phyloP scores from a whole-genome alignment of 2,888 invertebrate species.

The Euplagia quadripunctaria region DNA sequence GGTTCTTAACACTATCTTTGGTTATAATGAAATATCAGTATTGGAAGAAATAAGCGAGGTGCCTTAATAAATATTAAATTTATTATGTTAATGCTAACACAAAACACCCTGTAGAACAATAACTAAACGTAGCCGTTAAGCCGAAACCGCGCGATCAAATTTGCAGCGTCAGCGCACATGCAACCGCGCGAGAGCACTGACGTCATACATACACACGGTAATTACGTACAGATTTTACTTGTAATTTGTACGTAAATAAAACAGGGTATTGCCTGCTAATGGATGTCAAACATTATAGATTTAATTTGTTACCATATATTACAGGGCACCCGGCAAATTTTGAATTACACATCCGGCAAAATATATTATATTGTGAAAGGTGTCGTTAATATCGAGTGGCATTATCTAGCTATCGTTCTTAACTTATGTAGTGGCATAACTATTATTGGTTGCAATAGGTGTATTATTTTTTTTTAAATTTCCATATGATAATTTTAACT shows the following conservation, averaged over 20 bases:
- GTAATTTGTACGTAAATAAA: constrained; percentile 8
- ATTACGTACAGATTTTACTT: constrained; percentile 20
- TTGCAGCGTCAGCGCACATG: constrained; percentile 82
- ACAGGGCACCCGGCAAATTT: background rate
- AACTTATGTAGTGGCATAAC: no score
- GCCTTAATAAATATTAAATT: background rate
- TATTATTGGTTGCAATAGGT: no score
- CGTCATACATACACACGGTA: constrained; percentile 34
- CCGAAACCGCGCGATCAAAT: constrained; percentile 84
- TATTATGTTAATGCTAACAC: background rate
- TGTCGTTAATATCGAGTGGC: no score
- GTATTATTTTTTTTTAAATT: no score
- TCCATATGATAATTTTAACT: no score
- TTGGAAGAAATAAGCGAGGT: background rate
- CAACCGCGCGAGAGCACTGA: constrained; percentile 56
- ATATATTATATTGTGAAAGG: no score
- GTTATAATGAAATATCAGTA: background rate
- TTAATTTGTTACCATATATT: background rate
- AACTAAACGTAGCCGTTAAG: constrained; percentile 78
- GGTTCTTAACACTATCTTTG: background rate
- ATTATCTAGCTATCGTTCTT: no score
- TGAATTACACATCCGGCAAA: no score
- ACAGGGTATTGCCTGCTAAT: background rate
- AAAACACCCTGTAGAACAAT: constrained; percentile 61
- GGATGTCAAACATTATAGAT: background rate